These are phyloP conservation scores for Chionis minor DNA, from an alignment of 2,113 vertebrate species.

Conservation along the genomic window DNA sequence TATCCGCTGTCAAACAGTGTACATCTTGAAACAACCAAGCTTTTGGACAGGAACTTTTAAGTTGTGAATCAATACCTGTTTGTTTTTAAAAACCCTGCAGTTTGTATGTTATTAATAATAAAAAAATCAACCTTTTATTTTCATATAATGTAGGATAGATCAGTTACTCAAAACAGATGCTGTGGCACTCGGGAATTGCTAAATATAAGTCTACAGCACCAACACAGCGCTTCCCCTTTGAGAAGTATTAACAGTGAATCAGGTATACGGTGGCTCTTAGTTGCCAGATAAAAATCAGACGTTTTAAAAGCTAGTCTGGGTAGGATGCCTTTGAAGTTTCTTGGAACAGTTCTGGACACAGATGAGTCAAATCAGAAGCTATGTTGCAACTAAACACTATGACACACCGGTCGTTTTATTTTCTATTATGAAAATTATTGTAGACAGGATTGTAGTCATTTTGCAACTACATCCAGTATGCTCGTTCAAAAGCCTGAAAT, in stretches of 20 bases:
- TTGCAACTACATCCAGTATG: not conserved
- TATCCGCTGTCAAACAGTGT: slow-evolving; percentile 56
- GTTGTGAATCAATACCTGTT: slow-evolving; percentile 12
- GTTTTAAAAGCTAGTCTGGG: not conserved
- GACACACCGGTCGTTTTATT: not conserved
- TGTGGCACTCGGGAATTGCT: not conserved
- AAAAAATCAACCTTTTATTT: not conserved
- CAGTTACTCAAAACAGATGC: not conserved
- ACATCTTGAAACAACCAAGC: slow-evolving; percentile 64
- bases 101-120: not conserved
- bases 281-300: not conserved
- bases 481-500: not conserved
- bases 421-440: not conserved
- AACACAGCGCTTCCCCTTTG: not conserved
- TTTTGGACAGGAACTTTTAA: slow-evolving; percentile 57
- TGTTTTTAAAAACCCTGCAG: not conserved
- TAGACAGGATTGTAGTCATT: not conserved
- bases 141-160: not conserved
- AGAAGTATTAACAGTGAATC: not conserved
- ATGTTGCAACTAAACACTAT: not conserved
- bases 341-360: not conserved
- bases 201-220: not conserved
- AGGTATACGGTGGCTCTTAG: not conserved
- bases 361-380: not conserved
- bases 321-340: not conserved